Conservation (phyloP, 2,888 invertebrate genomes). For the Elegia similella region DNA sequence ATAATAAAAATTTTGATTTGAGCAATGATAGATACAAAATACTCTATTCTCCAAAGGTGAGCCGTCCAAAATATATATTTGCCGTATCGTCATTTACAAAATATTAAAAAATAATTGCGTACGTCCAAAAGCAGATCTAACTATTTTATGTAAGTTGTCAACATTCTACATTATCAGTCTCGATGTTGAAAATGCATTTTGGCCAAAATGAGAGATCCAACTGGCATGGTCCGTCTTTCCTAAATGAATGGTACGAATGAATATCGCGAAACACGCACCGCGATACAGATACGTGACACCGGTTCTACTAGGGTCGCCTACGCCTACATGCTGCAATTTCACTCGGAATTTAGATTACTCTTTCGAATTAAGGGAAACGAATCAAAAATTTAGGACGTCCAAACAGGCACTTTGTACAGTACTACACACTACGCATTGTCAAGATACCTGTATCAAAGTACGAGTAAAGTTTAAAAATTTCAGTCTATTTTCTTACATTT, state of each 20-base stretch:
- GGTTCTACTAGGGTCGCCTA: neutral
- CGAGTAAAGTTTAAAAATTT: conserved; percentile 70
- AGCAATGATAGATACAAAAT: conserved; percentile 73
- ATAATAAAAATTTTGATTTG: conserved; percentile 71
- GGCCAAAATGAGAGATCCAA: conserved; percentile 76
- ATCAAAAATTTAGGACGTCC: conserved; percentile 27
- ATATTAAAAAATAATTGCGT: conserved; percentile 70
- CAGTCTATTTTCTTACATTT: conserved; percentile 72
- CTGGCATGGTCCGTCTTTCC: conserved; percentile 51
- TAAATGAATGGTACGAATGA: conserved; percentile 46
- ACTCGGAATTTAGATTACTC: neutral
- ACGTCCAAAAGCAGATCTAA: conserved; percentile 74
- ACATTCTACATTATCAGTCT: conserved; percentile 78
- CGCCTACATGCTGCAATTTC: neutral
- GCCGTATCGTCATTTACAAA: conserved; percentile 63
- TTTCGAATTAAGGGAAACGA: neutral
- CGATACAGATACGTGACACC: conserved; percentile 60
- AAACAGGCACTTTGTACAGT: conserved; percentile 51
- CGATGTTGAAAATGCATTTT: conserved; percentile 77
- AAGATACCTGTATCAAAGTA: conserved; percentile 73
- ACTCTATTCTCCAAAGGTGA: conserved; percentile 73
- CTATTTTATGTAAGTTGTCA: conserved; percentile 68
- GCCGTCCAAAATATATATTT: conserved; percentile 76
- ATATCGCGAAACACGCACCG: conserved; percentile 41
- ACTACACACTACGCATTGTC: conserved; percentile 56